phyloP scores from a whole-genome alignment of 2,113 vertebrate species.

The Tiliqua scincoides region DNA sequence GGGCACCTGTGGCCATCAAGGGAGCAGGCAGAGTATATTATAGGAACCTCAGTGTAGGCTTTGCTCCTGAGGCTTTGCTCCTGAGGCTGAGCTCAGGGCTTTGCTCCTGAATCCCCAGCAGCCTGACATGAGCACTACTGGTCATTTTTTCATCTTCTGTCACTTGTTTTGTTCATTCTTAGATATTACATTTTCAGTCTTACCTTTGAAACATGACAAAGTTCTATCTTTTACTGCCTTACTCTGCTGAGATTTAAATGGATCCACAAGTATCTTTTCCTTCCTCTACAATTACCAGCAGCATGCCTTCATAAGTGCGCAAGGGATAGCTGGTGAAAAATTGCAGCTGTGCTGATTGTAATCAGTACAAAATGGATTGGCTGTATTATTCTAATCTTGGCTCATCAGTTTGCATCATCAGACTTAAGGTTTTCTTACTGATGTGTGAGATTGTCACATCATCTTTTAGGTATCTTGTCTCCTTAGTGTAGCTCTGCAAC shows the following conservation, averaged over 20 bases:
- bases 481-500: not conserved
- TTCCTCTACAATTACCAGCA: conserved; percentile 43
- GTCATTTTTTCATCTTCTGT: not conserved
- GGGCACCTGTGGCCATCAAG: too few species aligned
- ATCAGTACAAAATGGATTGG: conserved; percentile 64
- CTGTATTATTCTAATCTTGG: conserved; percentile 51
- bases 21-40: too few species aligned
- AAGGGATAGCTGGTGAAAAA: conserved; percentile 39
- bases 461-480: conserved; percentile 42
- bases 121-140: too few species aligned
- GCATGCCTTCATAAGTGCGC: conserved; percentile 22
- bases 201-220: not conserved
- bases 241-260: conserved; percentile 18
- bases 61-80: too few species aligned
- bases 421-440: conserved; percentile 46
- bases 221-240: not conserved
- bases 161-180: not conserved
- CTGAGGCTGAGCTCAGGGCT: too few species aligned
- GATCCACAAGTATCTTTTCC: not conserved
- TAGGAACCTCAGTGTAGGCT: too few species aligned
- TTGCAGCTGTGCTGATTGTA: conserved; percentile 59
- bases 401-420: conserved; percentile 54
- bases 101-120: too few species aligned
- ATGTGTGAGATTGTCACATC: conserved; percentile 39
- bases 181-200: not conserved